Conservation (phyloP, 2,113 vertebrate species). For the Phrynosoma platyrhinos region DNA sequence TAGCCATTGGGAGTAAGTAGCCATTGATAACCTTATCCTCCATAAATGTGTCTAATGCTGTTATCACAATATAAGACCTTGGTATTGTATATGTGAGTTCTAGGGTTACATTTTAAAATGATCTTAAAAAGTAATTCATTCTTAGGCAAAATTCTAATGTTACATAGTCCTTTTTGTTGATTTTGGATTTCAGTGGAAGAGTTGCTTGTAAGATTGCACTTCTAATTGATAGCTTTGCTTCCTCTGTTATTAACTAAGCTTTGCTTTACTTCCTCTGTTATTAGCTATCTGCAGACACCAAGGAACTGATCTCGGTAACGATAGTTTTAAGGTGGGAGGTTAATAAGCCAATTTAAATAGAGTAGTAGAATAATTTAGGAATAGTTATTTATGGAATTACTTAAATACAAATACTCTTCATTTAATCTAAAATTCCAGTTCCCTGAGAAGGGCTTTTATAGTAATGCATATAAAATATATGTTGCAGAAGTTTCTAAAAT, state of each 20-base stretch:
- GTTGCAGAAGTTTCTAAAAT: not conserved
- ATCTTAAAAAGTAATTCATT: not conserved
- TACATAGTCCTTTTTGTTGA: not conserved
- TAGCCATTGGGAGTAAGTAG: not conserved
- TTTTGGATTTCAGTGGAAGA: not conserved
- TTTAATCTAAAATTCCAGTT: not conserved
- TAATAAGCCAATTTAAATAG: not conserved
- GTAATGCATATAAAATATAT: not conserved
- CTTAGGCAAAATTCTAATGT: no score
- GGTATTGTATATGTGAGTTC: no score
- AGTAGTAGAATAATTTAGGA: not conserved
- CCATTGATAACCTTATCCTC: not conserved
- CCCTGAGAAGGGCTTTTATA: not conserved
- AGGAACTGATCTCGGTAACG: not conserved
- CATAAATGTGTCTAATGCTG: not conserved
- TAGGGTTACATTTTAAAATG: not conserved
- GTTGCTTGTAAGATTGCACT: not conserved
- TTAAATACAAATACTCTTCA: no score
- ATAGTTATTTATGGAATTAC: not conserved
- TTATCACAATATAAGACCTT: not conserved
- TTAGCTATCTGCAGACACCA: not conserved
- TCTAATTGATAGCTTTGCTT: not conserved
- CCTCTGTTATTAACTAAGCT: not conserved
- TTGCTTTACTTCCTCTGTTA: not conserved
- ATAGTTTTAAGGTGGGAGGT: not conserved